Conservation (phyloP, 2,113 vertebrate genomes). For the Silurus asotus region DNA sequence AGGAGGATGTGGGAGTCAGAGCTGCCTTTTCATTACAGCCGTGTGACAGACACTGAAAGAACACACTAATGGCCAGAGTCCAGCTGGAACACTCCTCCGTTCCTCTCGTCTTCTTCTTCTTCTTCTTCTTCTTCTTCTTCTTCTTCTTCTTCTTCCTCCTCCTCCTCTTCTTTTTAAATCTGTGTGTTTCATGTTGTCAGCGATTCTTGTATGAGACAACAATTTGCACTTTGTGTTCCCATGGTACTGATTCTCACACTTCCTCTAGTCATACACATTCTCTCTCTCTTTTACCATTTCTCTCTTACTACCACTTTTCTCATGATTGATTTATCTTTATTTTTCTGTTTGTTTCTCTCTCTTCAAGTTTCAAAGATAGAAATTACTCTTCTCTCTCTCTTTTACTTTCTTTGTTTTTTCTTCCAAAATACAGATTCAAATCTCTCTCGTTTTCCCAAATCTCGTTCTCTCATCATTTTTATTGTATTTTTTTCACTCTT, state of each 20-base stretch:
- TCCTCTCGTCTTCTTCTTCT: not conserved
- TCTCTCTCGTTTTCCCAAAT: no score
- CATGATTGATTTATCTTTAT: no score
- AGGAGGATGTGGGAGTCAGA: conserved; percentile 33
- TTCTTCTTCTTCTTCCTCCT: not conserved
- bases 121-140: not conserved
- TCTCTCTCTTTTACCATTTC: not conserved
- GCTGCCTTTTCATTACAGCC: conserved; percentile 35
- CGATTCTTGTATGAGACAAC: not conserved
- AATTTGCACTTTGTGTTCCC: not conserved
- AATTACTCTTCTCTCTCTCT: no score
- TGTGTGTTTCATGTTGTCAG: not conserved
- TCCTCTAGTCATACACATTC: not conserved
- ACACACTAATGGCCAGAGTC: conserved; percentile 26
- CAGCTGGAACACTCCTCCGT: conserved; percentile 28
- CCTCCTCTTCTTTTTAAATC: not conserved
- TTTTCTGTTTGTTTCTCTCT: no score
- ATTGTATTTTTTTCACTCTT: not conserved
- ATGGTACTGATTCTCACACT: not conserved
- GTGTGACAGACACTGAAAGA: conserved; percentile 7
- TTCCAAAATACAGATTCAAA: no score
- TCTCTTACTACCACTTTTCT: no score
- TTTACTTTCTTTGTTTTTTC: no score
- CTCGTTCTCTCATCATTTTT: not conserved
- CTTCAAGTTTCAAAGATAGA: no score